Base-by-base conservation (phyloP, 1,140 invertebrate genomes). In the Monochamus saltuarius region DNA sequence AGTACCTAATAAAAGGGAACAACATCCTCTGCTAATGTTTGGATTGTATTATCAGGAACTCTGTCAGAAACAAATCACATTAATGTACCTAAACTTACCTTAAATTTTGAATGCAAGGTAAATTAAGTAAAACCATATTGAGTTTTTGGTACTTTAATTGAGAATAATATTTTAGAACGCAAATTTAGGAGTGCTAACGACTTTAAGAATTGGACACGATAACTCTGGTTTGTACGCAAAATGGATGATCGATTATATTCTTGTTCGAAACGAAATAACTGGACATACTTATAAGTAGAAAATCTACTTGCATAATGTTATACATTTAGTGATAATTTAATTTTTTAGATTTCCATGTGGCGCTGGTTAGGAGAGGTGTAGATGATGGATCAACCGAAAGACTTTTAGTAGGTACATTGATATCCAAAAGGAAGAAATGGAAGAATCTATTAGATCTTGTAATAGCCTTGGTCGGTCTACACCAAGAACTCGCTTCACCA, bases 381-480 rank as follows among this genome's bases (percentile, higher is more conserved):
- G 97, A 99, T 78, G 97, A 99, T 81, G 96, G 95, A 29, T 97
- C 95, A 7, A 94, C 92, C 4, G 97, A 99, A 77, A 84, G 97
- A 57, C 82, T 99, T 58, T 78, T 99, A 62, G 94, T 99, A 14
- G 97, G 94, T 14, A 92, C 94, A 73, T 76, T 91, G 50, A 80
- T 94, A 10, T 81, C 83, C 7, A 79, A 77, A 84, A 81, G 62
- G 79, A 84, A 0, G 85, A 86, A 47, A 84, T 79, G 45, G 84
- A 87, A 10, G 85, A 87, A 62, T 67, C 85, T 0, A 80, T 85
- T 59, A 81, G 80, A 4, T 84, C 84, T 64, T 79, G 82, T 14
- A 68, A 81, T 65, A 81, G 87, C 77, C 70, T 69, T 57, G 75
- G 75, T 8, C 68, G 75, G 66, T 76, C 69, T 34, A 66, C 73